Evolutionary conservation across 1,140 invertebrate species (phyloP).

Genomic region (Papilio helenus): DNA sequence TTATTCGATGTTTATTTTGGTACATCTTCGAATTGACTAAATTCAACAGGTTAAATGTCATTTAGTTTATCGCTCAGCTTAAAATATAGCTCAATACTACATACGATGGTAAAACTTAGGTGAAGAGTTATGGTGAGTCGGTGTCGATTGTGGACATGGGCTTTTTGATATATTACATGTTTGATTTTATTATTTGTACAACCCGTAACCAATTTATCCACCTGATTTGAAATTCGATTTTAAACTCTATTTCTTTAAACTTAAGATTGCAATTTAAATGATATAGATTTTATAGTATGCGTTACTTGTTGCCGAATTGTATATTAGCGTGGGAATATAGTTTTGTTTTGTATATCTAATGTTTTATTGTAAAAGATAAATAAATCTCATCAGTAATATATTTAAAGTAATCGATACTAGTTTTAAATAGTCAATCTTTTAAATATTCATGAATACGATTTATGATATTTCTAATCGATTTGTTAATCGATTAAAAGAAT

Average conservation of each 20-base stretch:
- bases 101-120: slow-evolving; percentile 41
- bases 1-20: background rate
- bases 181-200: slow-evolving; percentile 55
- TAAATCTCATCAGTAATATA: slow-evolving; percentile 44
- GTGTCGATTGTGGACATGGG: slow-evolving; percentile 48
- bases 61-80: slow-evolving; percentile 36
- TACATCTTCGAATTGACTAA: background rate
- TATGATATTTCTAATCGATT: slow-evolving; percentile 40
- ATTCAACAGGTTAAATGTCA: slow-evolving; percentile 14
- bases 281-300: background rate
- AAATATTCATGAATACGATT: slow-evolving; percentile 48
- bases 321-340: slow-evolving; percentile 37
- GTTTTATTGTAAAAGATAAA: slow-evolving; percentile 52
- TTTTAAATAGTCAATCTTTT: slow-evolving; percentile 44
- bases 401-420: slow-evolving; percentile 49
- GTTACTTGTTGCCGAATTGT: slow-evolving; percentile 17
- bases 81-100: slow-evolving; percentile 22
- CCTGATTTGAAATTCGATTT: background rate
- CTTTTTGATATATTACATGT: slow-evolving; percentile 53
- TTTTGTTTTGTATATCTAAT: slow-evolving; percentile 39
- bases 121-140: slow-evolving; percentile 49
- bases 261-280: background rate
- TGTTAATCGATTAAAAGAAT: slow-evolving; percentile 30
- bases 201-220: background rate
- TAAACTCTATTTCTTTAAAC: background rate